Conservation (phyloP, 2,797 vertebrate genomes). For the Cossypha caffra region DNA sequence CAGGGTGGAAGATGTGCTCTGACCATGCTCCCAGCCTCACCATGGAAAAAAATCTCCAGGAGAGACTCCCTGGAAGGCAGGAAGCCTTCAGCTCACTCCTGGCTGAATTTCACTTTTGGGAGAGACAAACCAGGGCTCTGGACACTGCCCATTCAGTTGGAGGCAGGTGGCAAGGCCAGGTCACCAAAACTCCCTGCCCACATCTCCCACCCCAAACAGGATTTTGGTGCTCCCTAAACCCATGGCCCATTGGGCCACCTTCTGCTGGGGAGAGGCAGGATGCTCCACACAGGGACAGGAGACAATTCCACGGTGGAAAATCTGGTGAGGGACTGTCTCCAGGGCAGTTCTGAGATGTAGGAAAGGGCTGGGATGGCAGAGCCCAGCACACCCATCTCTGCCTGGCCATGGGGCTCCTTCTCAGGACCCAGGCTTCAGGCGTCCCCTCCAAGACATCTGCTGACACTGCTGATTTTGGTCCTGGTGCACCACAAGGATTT, state of each 20-base stretch:
- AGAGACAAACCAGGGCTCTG: background rate
- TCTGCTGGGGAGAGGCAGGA: background rate
- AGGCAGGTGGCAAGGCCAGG: background rate
- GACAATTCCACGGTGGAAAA: background rate
- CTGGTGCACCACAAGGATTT: background rate
- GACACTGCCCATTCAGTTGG: rapidly evolving
- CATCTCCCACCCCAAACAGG: background rate
- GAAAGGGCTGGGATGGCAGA: background rate
- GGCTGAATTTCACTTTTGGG: background rate
- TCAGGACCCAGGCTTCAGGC: background rate
- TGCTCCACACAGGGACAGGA: background rate
- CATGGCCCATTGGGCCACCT: rapidly evolving
- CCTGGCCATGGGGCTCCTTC: background rate
- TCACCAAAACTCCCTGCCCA: background rate
- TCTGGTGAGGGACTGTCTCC: background rate
- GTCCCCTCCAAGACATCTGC: background rate
- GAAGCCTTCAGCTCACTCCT: background rate
- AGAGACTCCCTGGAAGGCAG: background rate
- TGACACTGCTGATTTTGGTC: background rate
- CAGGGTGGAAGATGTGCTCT: background rate
- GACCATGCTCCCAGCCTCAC: background rate
- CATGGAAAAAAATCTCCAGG: background rate
- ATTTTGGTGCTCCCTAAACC: background rate
- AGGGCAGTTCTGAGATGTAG: rapidly evolving
- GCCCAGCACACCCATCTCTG: rapidly evolving